These are phyloP conservation scores for Aramus guarauna DNA, from an alignment of 2,113 vertebrate species.

Conservation along the genomic window DNA sequence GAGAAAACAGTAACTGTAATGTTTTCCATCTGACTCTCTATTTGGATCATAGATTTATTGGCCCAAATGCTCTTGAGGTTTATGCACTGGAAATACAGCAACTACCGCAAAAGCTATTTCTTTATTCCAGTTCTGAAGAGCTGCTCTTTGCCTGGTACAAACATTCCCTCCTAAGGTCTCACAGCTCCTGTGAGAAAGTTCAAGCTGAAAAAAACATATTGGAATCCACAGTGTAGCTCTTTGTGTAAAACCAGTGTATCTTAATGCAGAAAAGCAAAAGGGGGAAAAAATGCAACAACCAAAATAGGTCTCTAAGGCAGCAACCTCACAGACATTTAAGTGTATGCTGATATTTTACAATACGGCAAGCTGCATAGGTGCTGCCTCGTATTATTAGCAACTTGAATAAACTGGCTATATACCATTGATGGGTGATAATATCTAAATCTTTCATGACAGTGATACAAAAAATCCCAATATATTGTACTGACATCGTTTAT, in stretches of 20 bases:
- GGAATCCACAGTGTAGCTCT: neutral
- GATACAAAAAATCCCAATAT: neutral
- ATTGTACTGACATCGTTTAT: neutral
- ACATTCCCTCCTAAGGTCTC: neutral
- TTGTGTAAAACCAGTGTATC: neutral
- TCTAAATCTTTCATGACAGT: neutral
- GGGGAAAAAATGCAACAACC: neutral
- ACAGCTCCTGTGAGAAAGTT: neutral
- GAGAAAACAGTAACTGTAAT: neutral
- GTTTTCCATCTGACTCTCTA: neutral
- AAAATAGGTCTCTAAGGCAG: neutral
- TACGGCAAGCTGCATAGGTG: neutral
- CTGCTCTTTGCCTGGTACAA: neutral
- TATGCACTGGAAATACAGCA: neutral
- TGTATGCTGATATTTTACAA: neutral
- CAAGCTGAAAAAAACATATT: neutral
- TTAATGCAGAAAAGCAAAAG: neutral
- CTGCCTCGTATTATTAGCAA: neutral
- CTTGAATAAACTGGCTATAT: neutral
- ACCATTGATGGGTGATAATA: neutral
- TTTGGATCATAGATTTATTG: neutral
- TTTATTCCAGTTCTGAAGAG: neutral
- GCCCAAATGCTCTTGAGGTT: neutral
- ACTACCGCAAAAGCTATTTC: neutral
- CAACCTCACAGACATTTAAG: neutral